These are phyloP conservation scores for Gryllus bimaculatus DNA, from an alignment of 1,140 invertebrate species.

Conservation along the genomic window DNA sequence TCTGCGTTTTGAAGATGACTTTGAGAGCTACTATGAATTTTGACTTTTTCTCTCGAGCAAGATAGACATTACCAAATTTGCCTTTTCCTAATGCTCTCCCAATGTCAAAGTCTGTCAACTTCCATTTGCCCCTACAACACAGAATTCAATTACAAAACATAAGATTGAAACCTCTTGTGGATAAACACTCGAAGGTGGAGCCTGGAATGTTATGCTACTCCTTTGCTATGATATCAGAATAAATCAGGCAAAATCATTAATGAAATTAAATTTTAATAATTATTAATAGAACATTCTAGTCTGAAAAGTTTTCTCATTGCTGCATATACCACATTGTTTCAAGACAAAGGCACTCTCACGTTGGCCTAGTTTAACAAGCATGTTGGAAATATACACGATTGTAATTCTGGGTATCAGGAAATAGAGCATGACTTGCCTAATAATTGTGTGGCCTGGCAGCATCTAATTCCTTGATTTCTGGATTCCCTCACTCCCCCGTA, in stretches of 20 bases:
- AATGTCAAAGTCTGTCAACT: constrained; percentile 88
- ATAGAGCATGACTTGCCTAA: too few relatives aligned
- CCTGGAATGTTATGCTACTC: too few relatives aligned
- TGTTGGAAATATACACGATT: too few relatives aligned
- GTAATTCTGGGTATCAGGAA: too few relatives aligned
- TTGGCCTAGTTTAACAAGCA: too few relatives aligned
- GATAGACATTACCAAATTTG: constrained; percentile 94
- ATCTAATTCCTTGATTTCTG: too few relatives aligned
- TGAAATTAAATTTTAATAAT: not conserved
- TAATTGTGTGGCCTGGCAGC: too few relatives aligned
- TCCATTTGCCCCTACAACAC: constrained; percentile 43
- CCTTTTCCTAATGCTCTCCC: constrained; percentile 89
- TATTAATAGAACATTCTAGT: not conserved
- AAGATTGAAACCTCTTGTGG: not conserved
- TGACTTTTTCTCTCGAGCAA: constrained; percentile 87
- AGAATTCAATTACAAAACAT: not conserved
- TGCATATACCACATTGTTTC: too few relatives aligned
- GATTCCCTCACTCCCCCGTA: too few relatives aligned
- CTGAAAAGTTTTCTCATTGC: too few relatives aligned
- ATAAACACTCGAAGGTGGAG: too few relatives aligned
- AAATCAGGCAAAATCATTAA: not conserved
- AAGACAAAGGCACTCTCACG: too few relatives aligned
- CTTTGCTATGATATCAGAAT: not conserved
- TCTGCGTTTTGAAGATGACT: constrained; percentile 89
- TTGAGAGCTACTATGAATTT: constrained; percentile 91